These are phyloP conservation scores for Coelinius sp. DNA, from an alignment of 2,888 invertebrate species.

Conservation along the genomic window DNA sequence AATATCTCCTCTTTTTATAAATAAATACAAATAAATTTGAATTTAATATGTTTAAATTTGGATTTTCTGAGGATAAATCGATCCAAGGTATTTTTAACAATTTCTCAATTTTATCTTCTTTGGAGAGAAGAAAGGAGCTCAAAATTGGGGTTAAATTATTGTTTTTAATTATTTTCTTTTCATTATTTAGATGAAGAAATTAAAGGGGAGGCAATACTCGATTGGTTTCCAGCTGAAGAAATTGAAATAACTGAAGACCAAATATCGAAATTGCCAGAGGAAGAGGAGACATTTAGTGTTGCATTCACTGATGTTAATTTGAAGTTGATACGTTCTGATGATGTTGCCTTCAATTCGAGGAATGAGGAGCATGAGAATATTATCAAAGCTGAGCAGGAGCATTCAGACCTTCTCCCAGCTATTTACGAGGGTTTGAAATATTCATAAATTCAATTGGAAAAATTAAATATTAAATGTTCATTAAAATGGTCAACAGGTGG, in stretches of 20 bases:
- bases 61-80: conserved; percentile 40
- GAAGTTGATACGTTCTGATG: conserved; percentile 57
- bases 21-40: not conserved
- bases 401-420: conserved; percentile 83
- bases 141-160: not conserved
- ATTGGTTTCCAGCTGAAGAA: conserved; percentile 32
- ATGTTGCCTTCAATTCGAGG: conserved; percentile 56
- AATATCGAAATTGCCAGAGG: not conserved
- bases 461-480: not conserved
- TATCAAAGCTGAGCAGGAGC: conserved; percentile 75
- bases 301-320: conserved; percentile 40
- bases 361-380: conserved; percentile 67
- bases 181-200: not conserved
- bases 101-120: not conserved
- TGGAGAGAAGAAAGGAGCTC: not conserved
- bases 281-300: conserved; percentile 14
- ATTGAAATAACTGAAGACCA: not conserved
- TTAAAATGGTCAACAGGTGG: conserved; percentile 78
- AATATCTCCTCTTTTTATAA: too few species aligned
- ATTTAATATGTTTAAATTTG: conserved; percentile 50
- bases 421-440: conserved; percentile 81
- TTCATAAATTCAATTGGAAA: not conserved
- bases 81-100: conserved; percentile 22
- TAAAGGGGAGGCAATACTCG: not conserved
- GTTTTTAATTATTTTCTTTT: not conserved